A percentile compares a stretch with the other conserved stretches of the same genome.
Conservation (phyloP, 1,140 invertebrate genomes). For the Orius laevigatus region DNA sequence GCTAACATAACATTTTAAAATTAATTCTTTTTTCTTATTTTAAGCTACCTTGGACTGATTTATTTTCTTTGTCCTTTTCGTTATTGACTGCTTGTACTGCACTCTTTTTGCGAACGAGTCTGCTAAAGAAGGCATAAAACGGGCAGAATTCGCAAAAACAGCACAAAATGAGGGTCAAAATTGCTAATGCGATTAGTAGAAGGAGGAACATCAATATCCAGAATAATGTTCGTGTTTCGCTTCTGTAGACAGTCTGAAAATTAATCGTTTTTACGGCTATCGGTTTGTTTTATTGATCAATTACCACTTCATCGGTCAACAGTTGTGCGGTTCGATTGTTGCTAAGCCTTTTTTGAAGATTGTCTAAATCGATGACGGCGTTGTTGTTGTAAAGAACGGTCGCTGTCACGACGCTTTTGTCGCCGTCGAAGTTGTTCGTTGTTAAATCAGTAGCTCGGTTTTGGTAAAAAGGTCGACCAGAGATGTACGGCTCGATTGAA, state of each 20-base stretch:
- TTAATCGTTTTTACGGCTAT: not conserved
- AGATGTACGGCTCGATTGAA: constrained; percentile 46
- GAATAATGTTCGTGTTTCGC: constrained; percentile 50
- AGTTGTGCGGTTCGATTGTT: constrained; percentile 29
- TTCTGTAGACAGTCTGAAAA: constrained; percentile 43
- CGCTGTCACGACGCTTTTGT: constrained; percentile 58
- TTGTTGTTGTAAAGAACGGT: constrained; percentile 50
- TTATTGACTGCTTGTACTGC: constrained; percentile 56
- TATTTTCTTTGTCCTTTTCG: constrained; percentile 39
- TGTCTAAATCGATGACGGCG: constrained; percentile 46
- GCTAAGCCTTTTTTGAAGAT: constrained; percentile 41
- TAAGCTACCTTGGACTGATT: constrained; percentile 44
- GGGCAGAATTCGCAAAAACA: constrained; percentile 68
- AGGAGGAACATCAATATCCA: constrained; percentile 61
- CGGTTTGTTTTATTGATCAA: too few relatives aligned
- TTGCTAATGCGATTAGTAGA: constrained; percentile 49
- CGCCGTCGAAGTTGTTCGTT: constrained; percentile 23
- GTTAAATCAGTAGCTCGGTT: constrained; percentile 30
- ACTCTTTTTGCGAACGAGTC: constrained; percentile 40
- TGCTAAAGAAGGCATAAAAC: constrained; percentile 35
- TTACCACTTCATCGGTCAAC: constrained; percentile 27
- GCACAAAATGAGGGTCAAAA: constrained; percentile 53
- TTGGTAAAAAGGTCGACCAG: constrained; percentile 23
- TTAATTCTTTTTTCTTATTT: too few relatives aligned
- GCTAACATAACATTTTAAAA: constrained; percentile 24